Evolutionary conservation across 2,113 vertebrate species (phyloP).

Genomic region (Polypterus senegalus): DNA sequence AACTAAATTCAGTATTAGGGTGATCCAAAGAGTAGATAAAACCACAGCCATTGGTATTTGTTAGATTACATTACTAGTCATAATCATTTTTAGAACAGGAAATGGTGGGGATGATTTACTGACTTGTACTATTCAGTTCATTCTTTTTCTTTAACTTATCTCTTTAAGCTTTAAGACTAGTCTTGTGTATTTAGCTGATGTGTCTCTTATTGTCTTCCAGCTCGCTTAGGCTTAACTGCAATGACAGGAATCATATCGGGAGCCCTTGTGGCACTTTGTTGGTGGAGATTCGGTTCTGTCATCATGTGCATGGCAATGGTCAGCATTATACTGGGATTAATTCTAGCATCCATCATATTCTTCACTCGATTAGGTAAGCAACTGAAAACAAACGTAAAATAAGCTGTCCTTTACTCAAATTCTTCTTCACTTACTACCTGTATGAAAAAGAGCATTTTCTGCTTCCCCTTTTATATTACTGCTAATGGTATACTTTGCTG

Average conservation of each 20-base stretch:
- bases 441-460: no score
- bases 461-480: no score
- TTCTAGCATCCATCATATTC: conserved; percentile 53
- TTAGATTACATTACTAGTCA: no score
- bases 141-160: no score
- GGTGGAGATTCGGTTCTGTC: conserved; percentile 81
- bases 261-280: conserved; percentile 61
- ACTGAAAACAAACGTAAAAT: not conserved
- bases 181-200: not conserved
- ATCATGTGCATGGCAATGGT: conserved; percentile 56
- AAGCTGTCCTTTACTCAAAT: not conserved
- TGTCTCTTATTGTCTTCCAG: conserved; percentile 35
- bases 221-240: conserved; percentile 55
- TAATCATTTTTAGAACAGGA: no score
- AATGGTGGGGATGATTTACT: no score
- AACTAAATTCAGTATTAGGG: no score
- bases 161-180: not conserved
- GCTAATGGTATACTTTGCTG: no score
- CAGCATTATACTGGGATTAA: conserved; percentile 72
- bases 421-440: not conserved
- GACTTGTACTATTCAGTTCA: no score
- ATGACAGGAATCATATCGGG: conserved; percentile 64
- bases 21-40: no score
- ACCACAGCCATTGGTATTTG: no score
- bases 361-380: conserved; percentile 78